Conservation (phyloP, 2,113 vertebrate species). For the Microtus oregoni region DNA sequence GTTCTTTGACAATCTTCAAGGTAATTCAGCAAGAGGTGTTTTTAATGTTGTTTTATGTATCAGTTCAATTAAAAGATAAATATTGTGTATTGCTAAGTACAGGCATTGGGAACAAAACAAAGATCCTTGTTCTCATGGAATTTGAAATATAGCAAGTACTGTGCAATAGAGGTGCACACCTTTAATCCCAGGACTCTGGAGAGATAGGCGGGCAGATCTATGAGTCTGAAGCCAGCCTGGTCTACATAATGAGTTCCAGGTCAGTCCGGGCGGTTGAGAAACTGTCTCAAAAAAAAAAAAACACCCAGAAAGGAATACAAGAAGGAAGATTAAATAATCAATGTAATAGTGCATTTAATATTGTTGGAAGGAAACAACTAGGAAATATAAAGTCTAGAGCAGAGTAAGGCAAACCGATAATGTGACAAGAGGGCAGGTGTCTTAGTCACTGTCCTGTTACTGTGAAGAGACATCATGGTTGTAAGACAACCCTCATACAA, state of each 20-base stretch:
- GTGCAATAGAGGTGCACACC: too few species aligned
- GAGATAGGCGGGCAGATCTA: background rate
- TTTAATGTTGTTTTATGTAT: background rate
- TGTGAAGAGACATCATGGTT: background rate
- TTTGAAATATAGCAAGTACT: background rate
- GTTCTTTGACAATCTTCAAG: background rate
- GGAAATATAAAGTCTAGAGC: conserved; percentile 23
- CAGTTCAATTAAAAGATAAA: background rate
- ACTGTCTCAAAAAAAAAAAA: background rate
- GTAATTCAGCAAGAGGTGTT: background rate
- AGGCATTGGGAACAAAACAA: conserved; percentile 9
- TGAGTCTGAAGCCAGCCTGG: too few species aligned
- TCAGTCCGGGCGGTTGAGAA: background rate
- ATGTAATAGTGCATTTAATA: background rate
- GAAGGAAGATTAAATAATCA: background rate
- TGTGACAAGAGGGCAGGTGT: background rate
- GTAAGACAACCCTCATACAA: background rate
- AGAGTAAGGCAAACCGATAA: background rate
- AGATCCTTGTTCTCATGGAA: background rate
- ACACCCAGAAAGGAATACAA: background rate
- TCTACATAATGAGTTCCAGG: too few species aligned
- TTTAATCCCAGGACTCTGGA: background rate
- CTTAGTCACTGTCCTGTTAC: background rate
- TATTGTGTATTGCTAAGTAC: background rate
- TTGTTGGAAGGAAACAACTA: conserved; percentile 27